Evolutionary conservation across 2,113 vertebrate species (phyloP), one percentile per base, ranked within the genome.

Genomic region (Fukomys damarensis): DNA sequence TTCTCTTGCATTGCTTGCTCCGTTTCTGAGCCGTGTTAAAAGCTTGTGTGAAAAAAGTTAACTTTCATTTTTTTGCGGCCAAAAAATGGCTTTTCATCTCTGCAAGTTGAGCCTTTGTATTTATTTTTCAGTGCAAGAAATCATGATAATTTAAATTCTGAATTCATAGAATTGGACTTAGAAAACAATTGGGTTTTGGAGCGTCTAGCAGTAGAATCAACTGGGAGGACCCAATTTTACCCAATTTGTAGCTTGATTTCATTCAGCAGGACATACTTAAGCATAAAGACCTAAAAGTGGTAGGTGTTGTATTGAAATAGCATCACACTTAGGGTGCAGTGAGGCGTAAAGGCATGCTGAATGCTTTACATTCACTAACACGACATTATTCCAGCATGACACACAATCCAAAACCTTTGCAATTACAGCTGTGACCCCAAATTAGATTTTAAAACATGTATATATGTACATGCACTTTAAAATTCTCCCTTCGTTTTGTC

Each of bases 291-390:
- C 96, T 97, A 94, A 98, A 98, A 98, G 97, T 95, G 92, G 90
- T 96, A 97, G 96, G 95, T 96, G 89, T 96, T 93, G 86, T 97
- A 97, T 97, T 97, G 95, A 98, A 98, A 98, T 93, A 98, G 97
- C 96, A 96, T 96, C 92, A 5, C 89, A 97, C 95, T 98, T 97
- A 13, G 13, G 89, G 88, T 89, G 97, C 97, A 98, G 13, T 97
- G 98, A 98, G 94, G 96, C 98, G 58, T 91, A 61, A 93, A 91
- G 83, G 92, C 74, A 98, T 97, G 76, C 91, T 95, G 96, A 98
- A 96, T 94, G 92, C 88, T 61, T 97, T 94, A 58, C 86, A 83
- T 79, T 95, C 89, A 76, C 81, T 96, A 98, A 97, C 94, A 89
- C 61, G 91, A 94, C 96, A 94, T 98, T 98, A 96, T 98, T 98